Conservation (phyloP, 2,113 vertebrate genomes). For the Micromys minutus region DNA sequence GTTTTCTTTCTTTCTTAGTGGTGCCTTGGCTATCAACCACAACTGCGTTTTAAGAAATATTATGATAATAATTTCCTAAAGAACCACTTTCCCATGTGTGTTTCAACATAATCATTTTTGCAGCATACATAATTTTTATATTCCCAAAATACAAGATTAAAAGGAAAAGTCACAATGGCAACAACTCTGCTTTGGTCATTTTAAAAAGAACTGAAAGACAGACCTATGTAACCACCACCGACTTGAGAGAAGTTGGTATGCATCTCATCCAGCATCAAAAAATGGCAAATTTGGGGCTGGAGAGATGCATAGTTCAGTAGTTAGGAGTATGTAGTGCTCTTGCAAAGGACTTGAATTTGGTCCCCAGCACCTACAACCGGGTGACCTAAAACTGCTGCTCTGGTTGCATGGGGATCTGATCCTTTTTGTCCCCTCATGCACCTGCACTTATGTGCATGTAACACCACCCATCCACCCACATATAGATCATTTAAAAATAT, state of each 20-base stretch:
- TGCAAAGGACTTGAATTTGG: background rate
- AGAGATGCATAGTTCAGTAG: background rate
- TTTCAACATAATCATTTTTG: constrained; percentile 43
- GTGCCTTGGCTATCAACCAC: constrained; percentile 21
- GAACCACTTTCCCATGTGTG: background rate
- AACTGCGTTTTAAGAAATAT: background rate
- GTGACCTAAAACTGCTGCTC: background rate
- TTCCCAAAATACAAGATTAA: background rate
- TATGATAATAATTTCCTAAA: constrained; percentile 23
- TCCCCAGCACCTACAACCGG: no score
- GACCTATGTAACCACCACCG: background rate
- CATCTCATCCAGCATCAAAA: background rate
- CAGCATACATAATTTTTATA: background rate
- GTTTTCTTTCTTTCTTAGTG: constrained; percentile 46
- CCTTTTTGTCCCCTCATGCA: background rate
- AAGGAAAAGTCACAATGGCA: constrained; percentile 26
- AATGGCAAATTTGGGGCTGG: background rate
- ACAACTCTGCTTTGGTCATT: constrained; percentile 34
- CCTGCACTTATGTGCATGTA: background rate
- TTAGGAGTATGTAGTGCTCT: background rate
- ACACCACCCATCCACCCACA: background rate
- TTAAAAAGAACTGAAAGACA: constrained; percentile 36
- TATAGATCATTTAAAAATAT: background rate
- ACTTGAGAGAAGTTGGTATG: constrained; percentile 19
- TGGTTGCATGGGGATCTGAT: background rate